phyloP scores from a whole-genome alignment of 2,888 invertebrate genomes.

The Caenorhabditis angaria region DNA sequence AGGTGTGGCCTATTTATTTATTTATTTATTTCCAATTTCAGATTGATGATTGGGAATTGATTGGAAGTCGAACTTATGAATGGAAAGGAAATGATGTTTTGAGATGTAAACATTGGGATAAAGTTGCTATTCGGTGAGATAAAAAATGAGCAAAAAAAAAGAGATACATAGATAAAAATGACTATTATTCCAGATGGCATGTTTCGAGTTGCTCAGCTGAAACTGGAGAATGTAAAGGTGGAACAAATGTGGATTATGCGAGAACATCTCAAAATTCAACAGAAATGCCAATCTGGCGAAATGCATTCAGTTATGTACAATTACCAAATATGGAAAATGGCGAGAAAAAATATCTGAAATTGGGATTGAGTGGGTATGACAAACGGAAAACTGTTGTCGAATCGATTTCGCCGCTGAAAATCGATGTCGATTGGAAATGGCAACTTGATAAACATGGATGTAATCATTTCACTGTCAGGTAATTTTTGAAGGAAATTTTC shows the following conservation, averaged over 20 bases:
- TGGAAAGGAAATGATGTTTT: conserved; percentile 53
- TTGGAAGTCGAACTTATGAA: conserved; percentile 55
- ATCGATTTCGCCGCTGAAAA: conserved; percentile 54
- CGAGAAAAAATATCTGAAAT: conserved; percentile 32
- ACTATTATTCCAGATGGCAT: conserved; percentile 49
- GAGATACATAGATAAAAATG: background rate
- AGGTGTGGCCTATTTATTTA: background rate
- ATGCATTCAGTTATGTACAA: conserved; percentile 59
- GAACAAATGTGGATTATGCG: conserved; percentile 52
- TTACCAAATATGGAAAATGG: conserved; percentile 33
- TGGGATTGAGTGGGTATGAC: conserved; percentile 49
- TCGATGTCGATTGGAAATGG: conserved; percentile 61
- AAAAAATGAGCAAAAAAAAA: background rate
- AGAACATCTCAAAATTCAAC: conserved; percentile 36
- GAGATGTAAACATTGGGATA: conserved; percentile 57
- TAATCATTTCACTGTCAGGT: conserved; percentile 58
- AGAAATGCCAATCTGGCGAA: conserved; percentile 53
- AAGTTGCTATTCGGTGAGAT: conserved; percentile 51
- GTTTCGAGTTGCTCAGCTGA: conserved; percentile 40
- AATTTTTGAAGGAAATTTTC: too few relatives aligned
- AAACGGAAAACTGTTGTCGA: conserved; percentile 29
- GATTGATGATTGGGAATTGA: conserved; percentile 56
- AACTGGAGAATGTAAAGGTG: conserved; percentile 41
- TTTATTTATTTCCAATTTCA: conserved; percentile 20
- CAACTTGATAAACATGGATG: conserved; percentile 47